Evolutionary conservation across 2,797 vertebrate species (phyloP), one percentile per base, ranked within the genome.

Genomic region (Microhierax caerulescens): DNA sequence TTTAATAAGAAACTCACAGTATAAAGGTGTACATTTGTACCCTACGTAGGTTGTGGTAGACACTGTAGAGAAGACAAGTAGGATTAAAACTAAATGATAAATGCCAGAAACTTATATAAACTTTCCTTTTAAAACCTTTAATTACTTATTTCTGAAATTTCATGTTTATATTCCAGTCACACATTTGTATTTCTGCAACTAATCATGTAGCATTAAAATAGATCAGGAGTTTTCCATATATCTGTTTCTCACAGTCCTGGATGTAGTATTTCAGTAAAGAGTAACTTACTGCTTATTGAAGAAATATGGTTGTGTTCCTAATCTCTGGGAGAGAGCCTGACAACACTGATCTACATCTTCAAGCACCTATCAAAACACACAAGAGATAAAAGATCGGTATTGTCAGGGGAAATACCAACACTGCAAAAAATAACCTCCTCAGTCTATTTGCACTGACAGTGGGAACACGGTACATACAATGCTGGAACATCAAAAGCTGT

Each of bases 301-400:
- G 98, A 99, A 99, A 98, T 98, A 99, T 0, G 98, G 98, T 56
- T 99, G 99, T 53, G 99, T 99, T 94, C 99, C 99, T 92, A 99
- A 98, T 96, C 99, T 98, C 97, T 99, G 99, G 69, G 99, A 99
- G 61, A 99, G 98, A 68, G 99, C 99, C 97, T 99, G 99, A 96
- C 99, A 99, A 98, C 99, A 99, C 97, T 99, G 99, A 97, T 99
- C 99, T 91, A 99, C 99, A 65, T 99, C 99, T 97, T 99, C 99
- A 97, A 99, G 99, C 32, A 99, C 99, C 99, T 99, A 97, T 57
- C 90, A 84, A 86, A 95, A 95, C 6, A 96, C 27, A 50, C 50
- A 89, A 85, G 22, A 91, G 67, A 95, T 28, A 90, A 80, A 72
- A 88, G 28, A 90, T 75, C 47, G 19, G 4, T 78, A 63, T 24